These are phyloP conservation scores for Emys orbicularis DNA, from an alignment of 2,797 vertebrate species.

Conservation along the genomic window DNA sequence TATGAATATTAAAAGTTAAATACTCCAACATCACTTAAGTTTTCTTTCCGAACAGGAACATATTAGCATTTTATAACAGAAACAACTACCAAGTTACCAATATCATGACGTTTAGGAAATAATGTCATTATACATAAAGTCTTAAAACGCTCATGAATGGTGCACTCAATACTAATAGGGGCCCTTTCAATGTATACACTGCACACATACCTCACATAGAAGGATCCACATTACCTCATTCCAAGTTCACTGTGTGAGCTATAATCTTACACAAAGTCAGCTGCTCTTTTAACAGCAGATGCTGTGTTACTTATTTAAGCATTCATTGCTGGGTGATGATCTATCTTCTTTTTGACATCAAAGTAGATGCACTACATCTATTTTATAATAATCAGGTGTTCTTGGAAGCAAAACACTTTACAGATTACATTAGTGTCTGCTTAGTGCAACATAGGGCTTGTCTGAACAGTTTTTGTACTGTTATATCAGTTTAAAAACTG, in stretches of 20 bases:
- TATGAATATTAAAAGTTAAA: constrained; percentile 9
- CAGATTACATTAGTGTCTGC: neutral
- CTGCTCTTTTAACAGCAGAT: neutral
- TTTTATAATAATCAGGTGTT: neutral
- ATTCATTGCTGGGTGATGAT: neutral
- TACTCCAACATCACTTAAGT: neutral
- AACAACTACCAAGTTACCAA: neutral
- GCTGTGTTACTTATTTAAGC: neutral
- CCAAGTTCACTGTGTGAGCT: neutral
- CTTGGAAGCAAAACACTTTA: neutral
- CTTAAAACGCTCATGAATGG: neutral
- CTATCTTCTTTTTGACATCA: neutral
- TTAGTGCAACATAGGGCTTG: neutral
- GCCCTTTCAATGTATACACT: neutral
- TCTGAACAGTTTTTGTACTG: neutral
- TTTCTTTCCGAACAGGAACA: constrained; percentile 14
- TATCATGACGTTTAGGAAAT: constrained; percentile 13
- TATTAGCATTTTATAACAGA: constrained; percentile 1
- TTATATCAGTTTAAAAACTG: neutral
- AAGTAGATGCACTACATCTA: neutral
- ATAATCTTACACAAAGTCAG: neutral
- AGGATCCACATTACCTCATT: neutral
- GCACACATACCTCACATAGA: neutral
- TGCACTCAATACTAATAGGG: neutral
- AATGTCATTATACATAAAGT: neutral